Conservation (phyloP, 2,888 invertebrate genomes). For the Chrysina gloriosa region DNA sequence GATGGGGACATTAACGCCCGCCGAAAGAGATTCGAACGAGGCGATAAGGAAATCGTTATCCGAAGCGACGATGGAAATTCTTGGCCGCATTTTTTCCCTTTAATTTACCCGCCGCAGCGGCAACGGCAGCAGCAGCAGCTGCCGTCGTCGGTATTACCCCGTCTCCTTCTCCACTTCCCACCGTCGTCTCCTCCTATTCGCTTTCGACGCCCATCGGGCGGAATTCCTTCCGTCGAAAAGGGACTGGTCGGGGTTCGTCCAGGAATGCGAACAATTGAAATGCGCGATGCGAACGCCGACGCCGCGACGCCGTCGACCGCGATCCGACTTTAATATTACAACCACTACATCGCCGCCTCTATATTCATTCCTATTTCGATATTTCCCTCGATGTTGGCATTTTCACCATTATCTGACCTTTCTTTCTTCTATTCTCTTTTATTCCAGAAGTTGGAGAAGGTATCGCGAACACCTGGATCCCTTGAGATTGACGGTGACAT, state of each 20-base stretch:
- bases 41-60: slow-evolving; percentile 51
- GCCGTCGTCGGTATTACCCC: slow-evolving; percentile 1
- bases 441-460: background rate
- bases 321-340: background rate
- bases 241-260: slow-evolving; percentile 27
- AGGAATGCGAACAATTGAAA: slow-evolving; percentile 52
- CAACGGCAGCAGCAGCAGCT: background rate
- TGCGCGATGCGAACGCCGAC: slow-evolving; percentile 32
- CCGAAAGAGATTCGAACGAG: slow-evolving; percentile 22
- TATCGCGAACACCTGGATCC: too few species aligned
- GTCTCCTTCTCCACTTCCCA: background rate
- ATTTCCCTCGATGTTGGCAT: slow-evolving; percentile 6
- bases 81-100: slow-evolving; percentile 55
- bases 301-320: background rate
- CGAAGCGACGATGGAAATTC: slow-evolving; percentile 55
- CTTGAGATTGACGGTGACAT: too few species aligned
- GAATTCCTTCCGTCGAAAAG: slow-evolving; percentile 53
- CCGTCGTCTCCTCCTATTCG: slow-evolving; percentile 46
- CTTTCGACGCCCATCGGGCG: slow-evolving; percentile 46
- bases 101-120: slow-evolving; percentile 53
- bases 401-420: background rate
- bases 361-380: slow-evolving; percentile 1
- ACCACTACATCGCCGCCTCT: background rate
- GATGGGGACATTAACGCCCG: background rate
- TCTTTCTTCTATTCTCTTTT: background rate